Base-by-base conservation (phyloP, 2,113 vertebrate species). In the Marmota flaviventris region DNA sequence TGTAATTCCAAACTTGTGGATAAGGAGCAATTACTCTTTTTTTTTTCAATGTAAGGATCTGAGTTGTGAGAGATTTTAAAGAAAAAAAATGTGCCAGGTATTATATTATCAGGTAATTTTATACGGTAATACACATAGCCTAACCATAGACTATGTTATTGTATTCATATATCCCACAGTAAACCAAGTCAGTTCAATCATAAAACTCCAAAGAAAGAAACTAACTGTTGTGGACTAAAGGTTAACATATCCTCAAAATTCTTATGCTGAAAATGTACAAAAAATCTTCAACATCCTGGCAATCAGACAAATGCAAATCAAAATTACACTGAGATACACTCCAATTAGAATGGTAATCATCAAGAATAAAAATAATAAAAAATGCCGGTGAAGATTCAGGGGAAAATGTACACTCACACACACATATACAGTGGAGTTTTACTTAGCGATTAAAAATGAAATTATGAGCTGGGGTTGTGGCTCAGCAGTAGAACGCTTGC, bases 51-150 rank as follows among this genome's bases (percentile, higher is more conserved):
- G 25, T 63, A 58, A 90, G n/a, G 39, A 51, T 87, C 29, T n/a
- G 67, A 63, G 27, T 91, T 78, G 37, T 84, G n/a, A 92, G 27
- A 75, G 61, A 94, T 81, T 94, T 95, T 63, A 37, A 81, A 78
- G 37, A 79, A 95, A 93, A 45, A 42, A 89, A 93, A 89, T 73
- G n/a, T 45, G 63, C 45, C 17, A 48, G 72, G 77, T 88, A n/a
- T 42, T 76, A 37, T 45, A 75, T 73, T 73, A 58, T 61, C 39
- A 37, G 25, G 39, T 34, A 16, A 69, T 34, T n/a, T 61, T 48
- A 65, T 53, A 93, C 77, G 53, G 14, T 84, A 63, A 67, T 83
- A 88, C 51, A 48, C 45, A 34, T 34, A 48, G 61, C 29, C 42
- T 48, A 53, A 73, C 51, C 70, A 42, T 63, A 65, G 65, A 51